Evolutionary conservation across 2,888 invertebrate genomes (phyloP).

Genomic region (Spisula subtruncata): DNA sequence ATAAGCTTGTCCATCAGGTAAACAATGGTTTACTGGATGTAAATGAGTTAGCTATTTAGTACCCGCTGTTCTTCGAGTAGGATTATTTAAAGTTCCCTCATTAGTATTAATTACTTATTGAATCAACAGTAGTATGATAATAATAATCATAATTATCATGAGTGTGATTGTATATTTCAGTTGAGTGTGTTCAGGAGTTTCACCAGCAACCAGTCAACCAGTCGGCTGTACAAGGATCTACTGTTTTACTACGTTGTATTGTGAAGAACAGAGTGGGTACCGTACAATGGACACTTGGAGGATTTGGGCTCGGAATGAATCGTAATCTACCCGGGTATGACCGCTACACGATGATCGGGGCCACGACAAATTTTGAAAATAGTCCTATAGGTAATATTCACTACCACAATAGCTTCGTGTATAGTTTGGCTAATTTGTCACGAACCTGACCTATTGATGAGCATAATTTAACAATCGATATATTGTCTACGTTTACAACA

Average conservation of each 20-base stretch:
- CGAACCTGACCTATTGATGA: too few species aligned
- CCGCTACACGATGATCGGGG: slow-evolving; percentile 97
- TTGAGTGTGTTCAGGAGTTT: slow-evolving; percentile 92
- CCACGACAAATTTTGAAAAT: slow-evolving; percentile 15
- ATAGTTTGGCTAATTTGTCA: too few species aligned
- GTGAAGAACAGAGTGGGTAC: slow-evolving; percentile 96
- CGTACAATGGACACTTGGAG: slow-evolving; percentile 99
- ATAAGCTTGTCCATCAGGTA: too few species aligned
- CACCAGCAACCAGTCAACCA: slow-evolving; percentile 97
- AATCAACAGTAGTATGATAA: neutral
- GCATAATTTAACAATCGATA: too few species aligned
- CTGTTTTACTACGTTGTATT: slow-evolving; percentile 96
- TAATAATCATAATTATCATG: neutral
- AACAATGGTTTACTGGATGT: too few species aligned
- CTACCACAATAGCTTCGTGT: too few species aligned
- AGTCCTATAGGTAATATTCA: slow-evolving; percentile 28
- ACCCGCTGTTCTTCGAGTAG: too few species aligned
- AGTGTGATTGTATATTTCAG: slow-evolving; percentile 65
- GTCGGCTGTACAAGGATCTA: slow-evolving; percentile 95
- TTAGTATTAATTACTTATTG: too few species aligned
- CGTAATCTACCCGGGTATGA: slow-evolving; percentile 96
- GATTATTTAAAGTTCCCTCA: too few species aligned
- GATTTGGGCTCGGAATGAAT: slow-evolving; percentile 95
- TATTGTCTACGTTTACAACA: too few species aligned
- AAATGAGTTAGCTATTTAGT: too few species aligned